Evolutionary conservation across 2,888 invertebrate species (phyloP).

Genomic region (Aricia artaxerxes): DNA sequence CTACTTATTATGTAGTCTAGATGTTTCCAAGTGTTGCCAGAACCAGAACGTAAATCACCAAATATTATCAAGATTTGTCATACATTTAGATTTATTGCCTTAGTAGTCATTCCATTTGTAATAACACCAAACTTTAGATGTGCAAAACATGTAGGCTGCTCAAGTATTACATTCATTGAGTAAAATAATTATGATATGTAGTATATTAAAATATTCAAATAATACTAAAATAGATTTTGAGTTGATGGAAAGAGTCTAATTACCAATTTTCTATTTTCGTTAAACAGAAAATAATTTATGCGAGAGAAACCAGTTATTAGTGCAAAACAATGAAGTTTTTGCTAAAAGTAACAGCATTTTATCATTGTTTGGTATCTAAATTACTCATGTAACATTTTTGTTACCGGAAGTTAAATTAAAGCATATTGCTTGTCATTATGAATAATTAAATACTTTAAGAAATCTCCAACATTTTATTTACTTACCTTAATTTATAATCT

Average conservation of each 20-base stretch:
- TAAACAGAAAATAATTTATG: neutral
- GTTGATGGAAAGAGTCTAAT: neutral
- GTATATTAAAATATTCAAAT: too few species aligned
- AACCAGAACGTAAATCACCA: neutral
- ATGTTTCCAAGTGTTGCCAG: neutral
- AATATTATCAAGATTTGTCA: constrained; percentile 4
- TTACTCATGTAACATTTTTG: neutral
- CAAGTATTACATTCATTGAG: too few species aligned
- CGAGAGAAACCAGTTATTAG: neutral
- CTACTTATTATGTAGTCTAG: constrained; percentile 4
- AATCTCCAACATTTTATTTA: neutral
- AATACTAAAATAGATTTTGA: too few species aligned
- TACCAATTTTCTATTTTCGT: neutral
- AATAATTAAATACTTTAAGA: neutral
- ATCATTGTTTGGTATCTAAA: constrained; percentile 8
- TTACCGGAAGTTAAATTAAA: neutral
- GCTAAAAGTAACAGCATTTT: neutral
- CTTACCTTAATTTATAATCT: neutral
- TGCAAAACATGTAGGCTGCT: neutral
- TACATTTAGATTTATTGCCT: neutral
- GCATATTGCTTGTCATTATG: neutral
- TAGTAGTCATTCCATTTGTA: neutral
- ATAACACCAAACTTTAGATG: neutral
- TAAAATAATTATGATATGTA: too few species aligned
- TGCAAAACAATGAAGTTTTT: neutral